phyloP scores from a whole-genome alignment of 2,888 invertebrate genomes.

The Chorisops tibialis region DNA sequence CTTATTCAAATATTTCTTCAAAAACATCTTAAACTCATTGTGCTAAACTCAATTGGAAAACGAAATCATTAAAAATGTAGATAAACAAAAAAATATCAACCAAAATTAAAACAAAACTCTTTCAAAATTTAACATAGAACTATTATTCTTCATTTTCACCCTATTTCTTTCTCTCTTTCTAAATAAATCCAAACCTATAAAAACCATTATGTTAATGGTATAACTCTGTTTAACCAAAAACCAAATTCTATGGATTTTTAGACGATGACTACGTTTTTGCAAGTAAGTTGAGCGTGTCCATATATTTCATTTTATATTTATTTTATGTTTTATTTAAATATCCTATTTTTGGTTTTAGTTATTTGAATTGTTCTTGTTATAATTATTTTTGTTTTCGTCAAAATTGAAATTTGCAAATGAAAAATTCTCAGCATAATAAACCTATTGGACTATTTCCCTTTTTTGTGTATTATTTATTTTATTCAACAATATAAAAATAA shows the following conservation, averaged over 20 bases:
- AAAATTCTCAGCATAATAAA: neutral
- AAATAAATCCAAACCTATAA: slow-evolving; percentile 2
- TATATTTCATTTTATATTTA: slow-evolving; percentile 9
- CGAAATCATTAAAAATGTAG: no score
- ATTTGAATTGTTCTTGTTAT: slow-evolving; percentile 18
- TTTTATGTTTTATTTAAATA: slow-evolving; percentile 30
- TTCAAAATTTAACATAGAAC: slow-evolving; percentile 5
- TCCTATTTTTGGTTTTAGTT: neutral
- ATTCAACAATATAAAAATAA: neutral
- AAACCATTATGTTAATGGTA: slow-evolving; percentile 17
- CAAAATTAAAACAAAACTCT: neutral
- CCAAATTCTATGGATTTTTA: slow-evolving; percentile 38
- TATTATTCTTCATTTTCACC: slow-evolving; percentile 14
- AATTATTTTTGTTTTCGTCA: slow-evolving; percentile 1
- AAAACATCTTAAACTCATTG: no score
- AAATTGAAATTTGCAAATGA: neutral
- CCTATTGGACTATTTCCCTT: neutral
- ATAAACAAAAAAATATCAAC: no score
- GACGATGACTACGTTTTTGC: slow-evolving; percentile 63
- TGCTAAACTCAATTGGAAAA: no score
- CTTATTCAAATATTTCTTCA: no score
- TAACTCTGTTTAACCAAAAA: slow-evolving; percentile 15
- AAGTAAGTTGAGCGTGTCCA: slow-evolving; percentile 58
- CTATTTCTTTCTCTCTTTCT: slow-evolving; percentile 17
- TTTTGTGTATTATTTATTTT: neutral